Percentiles rank a stretch among this genome's conserved stretches.
phyloP scores from a whole-genome alignment of 2,797 vertebrate genomes.

The Denticeps clupeoides region DNA sequence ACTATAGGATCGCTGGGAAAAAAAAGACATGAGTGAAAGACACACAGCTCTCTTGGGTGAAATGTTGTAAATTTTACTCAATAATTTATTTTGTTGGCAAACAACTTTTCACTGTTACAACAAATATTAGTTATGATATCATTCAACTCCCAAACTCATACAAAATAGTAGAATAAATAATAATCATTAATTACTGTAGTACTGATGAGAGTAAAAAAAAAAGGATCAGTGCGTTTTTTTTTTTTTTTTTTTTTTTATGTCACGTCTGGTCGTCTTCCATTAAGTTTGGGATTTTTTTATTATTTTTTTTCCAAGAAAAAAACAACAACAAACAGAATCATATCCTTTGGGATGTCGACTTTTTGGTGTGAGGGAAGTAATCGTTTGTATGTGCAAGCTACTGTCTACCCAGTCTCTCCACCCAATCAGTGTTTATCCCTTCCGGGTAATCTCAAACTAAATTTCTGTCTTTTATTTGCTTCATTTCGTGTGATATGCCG shows the following conservation, averaged over 20 bases:
- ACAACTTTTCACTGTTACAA: conserved; percentile 99
- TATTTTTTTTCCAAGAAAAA: no score
- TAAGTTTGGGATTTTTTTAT: no score
- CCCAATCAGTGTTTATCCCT: conserved; percentile 55
- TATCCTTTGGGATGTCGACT: conserved; percentile 66
- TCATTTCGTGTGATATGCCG: no score
- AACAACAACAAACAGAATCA: no score
- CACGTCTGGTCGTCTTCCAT: no score
- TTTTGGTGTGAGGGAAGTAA: conserved; percentile 1
- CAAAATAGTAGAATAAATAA: conserved; percentile 94
- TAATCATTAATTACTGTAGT: conserved; percentile 67
- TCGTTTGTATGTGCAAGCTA: conserved; percentile 59
- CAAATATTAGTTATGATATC: conserved; percentile 99
- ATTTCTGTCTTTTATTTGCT: no score
- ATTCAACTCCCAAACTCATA: conserved; percentile 93
- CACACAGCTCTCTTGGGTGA: conserved; percentile 25
- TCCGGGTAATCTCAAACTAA: no score
- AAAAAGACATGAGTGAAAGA: conserved; percentile 35
- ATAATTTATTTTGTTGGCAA: conserved; percentile 99
- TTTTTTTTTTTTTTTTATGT: no score
- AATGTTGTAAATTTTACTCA: conserved; percentile 81
- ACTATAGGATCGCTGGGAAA: no score
- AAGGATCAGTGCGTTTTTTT: conserved; percentile 49
- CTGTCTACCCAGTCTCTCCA: conserved; percentile 49
- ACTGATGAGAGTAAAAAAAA: conserved; percentile 64